These are phyloP conservation scores for Aphaenogaster rudis DNA, from an alignment of 1,140 invertebrate genomes.

Conservation along the genomic window DNA sequence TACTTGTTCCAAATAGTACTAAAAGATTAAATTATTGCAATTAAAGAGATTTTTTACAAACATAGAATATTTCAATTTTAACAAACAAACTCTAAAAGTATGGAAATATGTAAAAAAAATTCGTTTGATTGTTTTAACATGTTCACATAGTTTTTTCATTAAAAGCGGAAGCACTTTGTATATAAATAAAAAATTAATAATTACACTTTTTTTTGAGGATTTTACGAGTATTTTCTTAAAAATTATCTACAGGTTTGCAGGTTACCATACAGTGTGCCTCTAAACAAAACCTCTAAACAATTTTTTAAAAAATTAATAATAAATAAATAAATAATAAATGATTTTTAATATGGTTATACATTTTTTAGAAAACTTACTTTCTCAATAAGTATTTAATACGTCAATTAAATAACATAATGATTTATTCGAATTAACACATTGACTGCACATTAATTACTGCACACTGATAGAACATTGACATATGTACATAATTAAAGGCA, in stretches of 20 bases:
- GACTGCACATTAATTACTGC: not conserved
- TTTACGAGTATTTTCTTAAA: too few relatives aligned
- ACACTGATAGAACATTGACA: not conserved
- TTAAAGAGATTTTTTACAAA: not conserved
- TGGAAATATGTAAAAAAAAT: not conserved
- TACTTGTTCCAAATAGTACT: not conserved
- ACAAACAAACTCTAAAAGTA: constrained; percentile 1
- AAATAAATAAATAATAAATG: not conserved
- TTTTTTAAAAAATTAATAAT: too few relatives aligned
- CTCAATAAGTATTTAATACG: not conserved
- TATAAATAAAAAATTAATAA: not conserved
- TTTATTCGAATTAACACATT: not conserved
- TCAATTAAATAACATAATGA: not conserved
- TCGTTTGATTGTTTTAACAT: not conserved
- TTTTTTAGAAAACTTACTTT: not conserved
- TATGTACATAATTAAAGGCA: not conserved
- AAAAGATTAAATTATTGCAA: not conserved
- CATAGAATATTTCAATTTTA: not conserved
- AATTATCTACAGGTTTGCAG: too few relatives aligned
- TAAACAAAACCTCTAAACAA: too few relatives aligned
- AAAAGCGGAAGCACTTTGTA: not conserved
- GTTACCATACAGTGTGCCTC: too few relatives aligned
- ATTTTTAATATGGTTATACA: not conserved
- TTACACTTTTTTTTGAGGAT: too few relatives aligned
- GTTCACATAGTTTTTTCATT: not conserved